Evolutionary conservation across 2,888 invertebrate genomes (phyloP).

Genomic region (Platycheirus albimanus): DNA sequence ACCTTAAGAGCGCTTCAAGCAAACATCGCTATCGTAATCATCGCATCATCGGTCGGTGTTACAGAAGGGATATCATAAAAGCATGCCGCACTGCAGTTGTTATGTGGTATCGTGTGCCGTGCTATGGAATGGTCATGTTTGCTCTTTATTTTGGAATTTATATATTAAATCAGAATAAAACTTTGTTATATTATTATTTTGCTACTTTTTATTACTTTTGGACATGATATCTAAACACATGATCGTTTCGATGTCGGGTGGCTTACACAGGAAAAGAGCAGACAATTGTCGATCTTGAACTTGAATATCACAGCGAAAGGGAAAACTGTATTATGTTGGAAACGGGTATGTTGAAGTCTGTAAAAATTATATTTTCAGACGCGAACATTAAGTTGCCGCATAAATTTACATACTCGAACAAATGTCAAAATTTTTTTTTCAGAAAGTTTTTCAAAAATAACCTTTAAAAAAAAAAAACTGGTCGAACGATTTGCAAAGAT

Average conservation of each 20-base stretch:
- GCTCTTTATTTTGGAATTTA: conserved; percentile 65
- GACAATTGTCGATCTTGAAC: conserved; percentile 1
- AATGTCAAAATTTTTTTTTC: too few species aligned
- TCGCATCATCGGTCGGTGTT: conserved; percentile 9
- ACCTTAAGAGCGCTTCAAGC: conserved; percentile 45
- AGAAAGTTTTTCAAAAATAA: too few species aligned
- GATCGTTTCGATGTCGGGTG: conserved; percentile 13
- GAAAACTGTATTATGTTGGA: too few species aligned
- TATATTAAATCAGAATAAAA: conserved; percentile 66
- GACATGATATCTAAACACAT: conserved; percentile 54
- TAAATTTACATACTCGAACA: too few species aligned
- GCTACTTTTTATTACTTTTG: conserved; percentile 46
- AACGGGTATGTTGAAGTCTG: too few species aligned
- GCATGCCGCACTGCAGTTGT: conserved; percentile 32
- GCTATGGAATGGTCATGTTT: conserved; percentile 58
- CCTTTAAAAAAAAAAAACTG: too few species aligned
- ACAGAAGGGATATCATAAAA: conserved; percentile 45
- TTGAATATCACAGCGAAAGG: conserved; percentile 42
- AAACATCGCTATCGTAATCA: conserved; percentile 7
- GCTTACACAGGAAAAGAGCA: not conserved
- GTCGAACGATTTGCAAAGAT: too few species aligned
- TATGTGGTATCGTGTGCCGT: conserved; percentile 14
- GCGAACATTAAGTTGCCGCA: too few species aligned
- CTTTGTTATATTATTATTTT: conserved; percentile 56
- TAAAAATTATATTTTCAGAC: too few species aligned